These are phyloP conservation scores for Trachelus tabidus DNA, from an alignment of 2,888 invertebrate species.

Conservation along the genomic window DNA sequence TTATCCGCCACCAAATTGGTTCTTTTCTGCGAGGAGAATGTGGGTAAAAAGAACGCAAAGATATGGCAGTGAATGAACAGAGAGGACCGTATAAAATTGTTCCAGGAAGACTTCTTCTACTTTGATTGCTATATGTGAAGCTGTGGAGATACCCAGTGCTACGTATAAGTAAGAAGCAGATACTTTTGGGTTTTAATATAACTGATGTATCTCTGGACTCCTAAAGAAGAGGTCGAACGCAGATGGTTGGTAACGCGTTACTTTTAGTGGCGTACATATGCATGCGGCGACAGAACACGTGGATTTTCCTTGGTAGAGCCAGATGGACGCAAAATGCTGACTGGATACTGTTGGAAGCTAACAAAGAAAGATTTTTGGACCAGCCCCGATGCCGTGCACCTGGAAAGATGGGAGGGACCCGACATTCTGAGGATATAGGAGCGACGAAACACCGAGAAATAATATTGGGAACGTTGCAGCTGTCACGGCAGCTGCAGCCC, in stretches of 20 bases:
- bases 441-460: conserved; percentile 17
- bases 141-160: background rate
- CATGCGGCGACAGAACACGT: background rate
- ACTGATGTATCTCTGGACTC: background rate
- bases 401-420: conserved; percentile 29
- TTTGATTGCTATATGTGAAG: background rate
- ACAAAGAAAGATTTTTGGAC: conserved; percentile 27
- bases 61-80: background rate
- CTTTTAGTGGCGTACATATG: background rate
- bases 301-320: background rate
- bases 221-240: background rate
- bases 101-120: background rate
- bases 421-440: conserved; percentile 27
- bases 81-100: background rate
- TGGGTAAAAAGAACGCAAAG: background rate
- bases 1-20: background rate
- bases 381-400: conserved; percentile 26
- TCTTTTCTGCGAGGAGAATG: background rate
- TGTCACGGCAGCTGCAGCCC: conserved; percentile 24
- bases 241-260: background rate
- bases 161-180: background rate
- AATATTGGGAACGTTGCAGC: conserved; percentile 22
- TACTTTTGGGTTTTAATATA: background rate
- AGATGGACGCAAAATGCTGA: background rate
- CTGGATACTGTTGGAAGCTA: conserved; percentile 5